Conservation (phyloP, 2,888 invertebrate species). For the Polymixis lichenea region DNA sequence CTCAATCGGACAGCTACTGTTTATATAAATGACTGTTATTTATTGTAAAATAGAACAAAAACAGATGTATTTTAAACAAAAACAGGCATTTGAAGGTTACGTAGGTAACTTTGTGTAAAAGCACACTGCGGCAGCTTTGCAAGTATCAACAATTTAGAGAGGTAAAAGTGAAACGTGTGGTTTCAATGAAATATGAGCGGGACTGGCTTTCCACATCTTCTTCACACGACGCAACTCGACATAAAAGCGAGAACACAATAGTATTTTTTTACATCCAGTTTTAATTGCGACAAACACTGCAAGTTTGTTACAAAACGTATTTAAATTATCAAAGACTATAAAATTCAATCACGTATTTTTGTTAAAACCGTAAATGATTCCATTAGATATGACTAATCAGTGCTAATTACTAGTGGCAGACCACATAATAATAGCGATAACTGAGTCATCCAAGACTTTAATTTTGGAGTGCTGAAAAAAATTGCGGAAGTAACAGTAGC, state of each 20-base stretch:
- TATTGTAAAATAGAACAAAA: constrained; percentile 44
- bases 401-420: constrained; percentile 17
- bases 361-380: background rate
- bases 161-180: constrained; percentile 74
- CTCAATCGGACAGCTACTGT: constrained; percentile 46
- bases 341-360: constrained; percentile 1
- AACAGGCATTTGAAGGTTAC: constrained; percentile 52
- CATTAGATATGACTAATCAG: constrained; percentile 1
- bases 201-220: constrained; percentile 77
- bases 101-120: constrained; percentile 42
- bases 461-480: constrained; percentile 54
- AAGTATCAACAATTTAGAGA: constrained; percentile 59
- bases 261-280: constrained; percentile 73
- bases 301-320: constrained; percentile 29
- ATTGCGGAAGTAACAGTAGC: constrained; percentile 66
- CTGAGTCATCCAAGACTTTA: constrained; percentile 45
- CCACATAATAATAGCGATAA: constrained; percentile 17
- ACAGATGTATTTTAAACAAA: constrained; percentile 52
- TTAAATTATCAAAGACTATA: background rate
- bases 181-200: constrained; percentile 68
- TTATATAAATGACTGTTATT: constrained; percentile 46
- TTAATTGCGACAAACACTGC: constrained; percentile 68
- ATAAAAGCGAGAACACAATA: constrained; percentile 69
- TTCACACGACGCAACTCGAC: constrained; percentile 74
- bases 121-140: constrained; percentile 49